Percentiles rank a stretch among this genome's conserved stretches.
phyloP scores from a whole-genome alignment of 2,888 invertebrate species.

The Acanthoscelides obtectus region DNA sequence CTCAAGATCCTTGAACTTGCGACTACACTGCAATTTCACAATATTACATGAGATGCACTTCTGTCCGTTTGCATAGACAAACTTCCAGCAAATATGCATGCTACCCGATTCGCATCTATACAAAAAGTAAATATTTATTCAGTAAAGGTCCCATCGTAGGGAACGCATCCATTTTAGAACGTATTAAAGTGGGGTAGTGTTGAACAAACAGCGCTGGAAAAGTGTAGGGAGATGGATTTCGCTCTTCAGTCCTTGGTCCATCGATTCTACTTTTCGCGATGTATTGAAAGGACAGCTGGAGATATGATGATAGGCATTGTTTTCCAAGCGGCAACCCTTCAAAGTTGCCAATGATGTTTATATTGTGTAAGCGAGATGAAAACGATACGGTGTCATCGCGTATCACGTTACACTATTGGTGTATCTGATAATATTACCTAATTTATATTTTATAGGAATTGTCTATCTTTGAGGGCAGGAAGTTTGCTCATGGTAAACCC shows the following conservation, averaged over 20 bases:
- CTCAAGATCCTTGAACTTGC: too few species aligned
- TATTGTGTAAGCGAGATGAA: not conserved
- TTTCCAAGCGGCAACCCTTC: not conserved
- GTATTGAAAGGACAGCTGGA: not conserved
- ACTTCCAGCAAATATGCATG: constrained; percentile 15
- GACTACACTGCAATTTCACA: not conserved
- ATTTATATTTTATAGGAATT: too few species aligned
- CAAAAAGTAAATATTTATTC: constrained; percentile 46
- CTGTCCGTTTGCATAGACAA: not conserved
- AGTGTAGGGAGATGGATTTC: not conserved
- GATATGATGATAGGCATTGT: not conserved
- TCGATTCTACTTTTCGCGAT: not conserved
- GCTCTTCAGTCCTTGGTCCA: not conserved
- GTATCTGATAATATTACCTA: not conserved
- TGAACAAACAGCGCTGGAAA: constrained; percentile 33
- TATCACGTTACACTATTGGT: not conserved
- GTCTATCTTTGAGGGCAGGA: too few species aligned
- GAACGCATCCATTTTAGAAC: constrained; percentile 39
- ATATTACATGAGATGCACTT: not conserved
- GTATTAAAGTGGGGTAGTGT: constrained; percentile 39
- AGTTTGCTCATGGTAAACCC: too few species aligned
- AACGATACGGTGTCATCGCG: not conserved
- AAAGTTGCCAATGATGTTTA: not conserved
- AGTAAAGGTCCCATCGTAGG: constrained; percentile 40
- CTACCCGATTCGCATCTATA: constrained; percentile 15